These are phyloP conservation scores for Leptonema lineaticorne DNA, from an alignment of 1,140 invertebrate species.

Conservation along the genomic window DNA sequence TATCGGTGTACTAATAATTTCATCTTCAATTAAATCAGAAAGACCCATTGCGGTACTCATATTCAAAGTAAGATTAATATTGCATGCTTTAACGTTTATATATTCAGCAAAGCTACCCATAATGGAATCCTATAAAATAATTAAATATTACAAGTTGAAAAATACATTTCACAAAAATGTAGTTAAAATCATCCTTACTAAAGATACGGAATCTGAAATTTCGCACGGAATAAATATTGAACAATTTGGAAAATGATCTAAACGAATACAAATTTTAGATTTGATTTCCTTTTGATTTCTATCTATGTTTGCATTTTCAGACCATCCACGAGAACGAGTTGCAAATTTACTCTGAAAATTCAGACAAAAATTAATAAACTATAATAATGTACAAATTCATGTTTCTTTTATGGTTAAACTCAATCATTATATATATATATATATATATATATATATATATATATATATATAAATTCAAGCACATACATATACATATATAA, in stretches of 20 bases:
- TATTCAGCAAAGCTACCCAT: slow-evolving; percentile 44
- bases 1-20: slow-evolving; percentile 74
- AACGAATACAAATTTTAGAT: slow-evolving; percentile 54
- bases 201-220: slow-evolving; percentile 30
- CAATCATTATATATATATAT: too few relatives aligned
- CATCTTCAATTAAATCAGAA: slow-evolving; percentile 82
- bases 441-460: too few relatives aligned
- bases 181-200: slow-evolving; percentile 23
- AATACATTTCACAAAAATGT: not conserved
- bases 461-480: too few relatives aligned
- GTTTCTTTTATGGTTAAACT: too few relatives aligned
- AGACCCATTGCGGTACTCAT: slow-evolving; percentile 80
- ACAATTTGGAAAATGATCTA: slow-evolving; percentile 56
- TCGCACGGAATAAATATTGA: slow-evolving; percentile 32
- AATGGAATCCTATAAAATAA: slow-evolving; percentile 28
- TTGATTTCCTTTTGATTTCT: slow-evolving; percentile 24
- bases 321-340: slow-evolving; percentile 70
- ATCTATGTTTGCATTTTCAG: slow-evolving; percentile 52
- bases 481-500: too few relatives aligned
- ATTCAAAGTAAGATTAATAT: slow-evolving; percentile 69
- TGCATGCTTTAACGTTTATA: slow-evolving; percentile 65
- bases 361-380: not conserved
- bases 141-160: slow-evolving; percentile 1
- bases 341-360: slow-evolving; percentile 68
- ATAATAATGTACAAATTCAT: too few relatives aligned